Evolutionary conservation across 2,888 invertebrate species (phyloP).

Genomic region (Erynnis tages): DNA sequence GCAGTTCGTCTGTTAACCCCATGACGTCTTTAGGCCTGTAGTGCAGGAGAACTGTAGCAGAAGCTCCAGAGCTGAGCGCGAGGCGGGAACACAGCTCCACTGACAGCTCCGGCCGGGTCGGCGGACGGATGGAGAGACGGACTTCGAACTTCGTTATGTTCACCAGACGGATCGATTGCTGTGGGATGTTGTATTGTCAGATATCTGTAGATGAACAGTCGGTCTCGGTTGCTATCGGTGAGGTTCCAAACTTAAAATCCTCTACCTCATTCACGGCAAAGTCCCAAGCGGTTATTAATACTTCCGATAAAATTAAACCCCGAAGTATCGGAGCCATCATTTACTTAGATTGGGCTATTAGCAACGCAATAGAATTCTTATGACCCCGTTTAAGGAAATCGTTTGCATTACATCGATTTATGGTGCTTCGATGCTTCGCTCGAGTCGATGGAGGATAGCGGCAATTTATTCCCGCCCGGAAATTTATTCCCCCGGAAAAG

Average conservation of each 20-base stretch:
- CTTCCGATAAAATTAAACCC: background rate
- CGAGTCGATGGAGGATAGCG: background rate
- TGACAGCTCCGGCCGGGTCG: conserved; percentile 46
- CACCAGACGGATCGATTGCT: conserved; percentile 54
- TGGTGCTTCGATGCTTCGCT: background rate
- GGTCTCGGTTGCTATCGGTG: too few relatives aligned
- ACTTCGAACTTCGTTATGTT: conserved; percentile 57
- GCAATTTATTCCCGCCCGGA: background rate
- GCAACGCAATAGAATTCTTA: conserved; percentile 14
- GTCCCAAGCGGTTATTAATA: background rate
- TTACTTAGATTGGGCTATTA: conserved; percentile 10
- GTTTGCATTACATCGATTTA: conserved; percentile 12
- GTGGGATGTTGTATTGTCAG: background rate
- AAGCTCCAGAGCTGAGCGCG: conserved; percentile 54
- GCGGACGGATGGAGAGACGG: conserved; percentile 56
- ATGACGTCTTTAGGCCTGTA: conserved; percentile 51
- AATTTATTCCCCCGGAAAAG: background rate
- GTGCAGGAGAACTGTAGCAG: conserved; percentile 47
- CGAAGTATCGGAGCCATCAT: background rate
- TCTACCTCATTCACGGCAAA: too few relatives aligned
- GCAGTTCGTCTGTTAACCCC: conserved; percentile 43
- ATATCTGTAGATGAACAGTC: too few relatives aligned
- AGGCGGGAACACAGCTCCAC: conserved; percentile 48
- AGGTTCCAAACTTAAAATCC: too few relatives aligned
- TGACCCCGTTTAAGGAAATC: conserved; percentile 7